Base-by-base conservation (phyloP, 2,888 invertebrate genomes). In the Helleia helle region DNA sequence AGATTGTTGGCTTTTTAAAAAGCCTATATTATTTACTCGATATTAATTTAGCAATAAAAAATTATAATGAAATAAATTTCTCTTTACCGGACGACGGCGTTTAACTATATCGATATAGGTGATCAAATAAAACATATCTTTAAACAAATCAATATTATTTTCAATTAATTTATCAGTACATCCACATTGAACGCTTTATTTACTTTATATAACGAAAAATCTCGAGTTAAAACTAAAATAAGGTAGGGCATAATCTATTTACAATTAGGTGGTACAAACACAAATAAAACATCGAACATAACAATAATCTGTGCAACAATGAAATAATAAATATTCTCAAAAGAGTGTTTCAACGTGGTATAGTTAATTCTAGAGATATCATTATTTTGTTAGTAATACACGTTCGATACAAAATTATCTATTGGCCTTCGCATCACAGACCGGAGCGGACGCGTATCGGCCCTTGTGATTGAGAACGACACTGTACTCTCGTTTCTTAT, bases 141-240 rank as follows among this genome's bases (percentile, higher is more conserved):
- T 83, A 83, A 84, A 84, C 84, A 84, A 81, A 80, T 84, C 84
- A 80, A 83, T 84, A 84, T 83, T 84, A 84, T 83, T 83, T 81
- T 71, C 79, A 80, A 77, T 83, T 79, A 80, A 79, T 73, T 77
- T 81, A 79, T 83, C 81, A 76, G 79, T 80, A 80, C 83, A 81
- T 80, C 80, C 81, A 80, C 77, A 71, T 71, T 68, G 79, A 83
- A 81, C 76, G 80, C 63, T 50, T 70, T 69, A 69, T 73, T 58
- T 73, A 61, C 53, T 62, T 48, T 24, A 71, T 69, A 69, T 66
- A 73, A 75, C 75, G 75, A 65, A 81, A 80, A 73, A 73, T 73
- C 76, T 70, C 68, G 72, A 73, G 72, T 76, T 71, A 64, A 61
- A 58, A 58, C 62, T 60, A 74, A 79, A 75, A 68, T 75, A 76